A percentile compares a stretch with the other conserved stretches of the same genome.
Evolutionary conservation across 2,113 vertebrate genomes (phyloP).

Genomic region (Marmota monax): DNA sequence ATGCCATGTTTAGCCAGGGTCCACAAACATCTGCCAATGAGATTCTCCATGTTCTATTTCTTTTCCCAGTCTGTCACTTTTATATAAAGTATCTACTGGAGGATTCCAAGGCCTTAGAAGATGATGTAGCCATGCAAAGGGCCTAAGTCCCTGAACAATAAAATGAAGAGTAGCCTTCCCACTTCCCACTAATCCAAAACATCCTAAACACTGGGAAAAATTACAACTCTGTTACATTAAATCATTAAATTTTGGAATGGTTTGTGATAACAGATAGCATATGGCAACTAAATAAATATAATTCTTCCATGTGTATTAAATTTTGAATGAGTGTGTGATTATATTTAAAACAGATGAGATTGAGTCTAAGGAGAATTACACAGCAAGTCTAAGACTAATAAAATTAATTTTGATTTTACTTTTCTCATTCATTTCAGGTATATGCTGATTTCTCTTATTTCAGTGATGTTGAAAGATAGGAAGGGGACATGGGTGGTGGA

Average conservation of each 20-base stretch:
- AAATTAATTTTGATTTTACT: not conserved
- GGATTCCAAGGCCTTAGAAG: not conserved
- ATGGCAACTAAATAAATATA: not conserved
- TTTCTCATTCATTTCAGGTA: not conserved
- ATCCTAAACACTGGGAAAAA: not conserved
- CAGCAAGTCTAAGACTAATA: not conserved
- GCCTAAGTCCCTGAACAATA: not conserved
- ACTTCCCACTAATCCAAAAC: not conserved
- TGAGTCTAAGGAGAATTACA: not conserved
- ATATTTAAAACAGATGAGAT: not conserved
- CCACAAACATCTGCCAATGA: not conserved
- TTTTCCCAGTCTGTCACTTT: not conserved
- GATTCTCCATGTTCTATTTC: fast-evolving
- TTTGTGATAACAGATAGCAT: not conserved
- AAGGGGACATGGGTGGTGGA: not conserved
- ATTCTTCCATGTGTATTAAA: not conserved
- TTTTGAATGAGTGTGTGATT: slow-evolving; percentile 4
- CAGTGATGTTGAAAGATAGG: not conserved
- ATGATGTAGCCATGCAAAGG: not conserved
- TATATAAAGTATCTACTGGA: not conserved
- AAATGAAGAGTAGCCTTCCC: not conserved
- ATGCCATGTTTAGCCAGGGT: not conserved
- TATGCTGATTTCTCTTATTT: not conserved
- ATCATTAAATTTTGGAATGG: not conserved
- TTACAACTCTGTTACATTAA: not conserved